Base-by-base conservation (phyloP, 2,888 invertebrate species). In the Sminthurides aquaticus region DNA sequence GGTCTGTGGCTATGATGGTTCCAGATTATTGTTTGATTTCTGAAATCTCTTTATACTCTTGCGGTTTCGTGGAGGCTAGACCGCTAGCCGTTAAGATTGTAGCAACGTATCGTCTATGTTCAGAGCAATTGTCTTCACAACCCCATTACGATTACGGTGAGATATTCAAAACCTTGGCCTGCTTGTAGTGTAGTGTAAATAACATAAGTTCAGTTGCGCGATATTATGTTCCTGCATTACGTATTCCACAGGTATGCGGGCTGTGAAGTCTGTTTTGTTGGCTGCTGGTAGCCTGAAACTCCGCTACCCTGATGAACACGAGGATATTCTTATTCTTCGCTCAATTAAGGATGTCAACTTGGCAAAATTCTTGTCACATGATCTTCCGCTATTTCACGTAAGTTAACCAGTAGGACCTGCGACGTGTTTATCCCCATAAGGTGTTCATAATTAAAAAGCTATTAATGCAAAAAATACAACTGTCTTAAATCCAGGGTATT, bases 1-100 rank as follows among this genome's bases (percentile, higher is more conserved):
- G 96, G 49, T 91, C 94, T 0, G 93, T 95, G 28, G 94, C 95
- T 60, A 95, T 96, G 94, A 94, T 95, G 92, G 92, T 94, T 65
- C 96, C 96, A 0, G 95, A 97, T 81, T 95, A 94, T 79, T 91
- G 89, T 20, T 88, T 95, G 87, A 96, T 97, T 77, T 91, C 93
- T 1, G 95, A 96, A 82, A 94, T 95, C 77, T 93, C 93, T 1
- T 82, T 97, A 3, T 95, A 93, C 79, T 94, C 95, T 24, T 92
- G 90, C 78, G 96, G 96, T 25, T 96, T 96, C 79, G 87, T 89
- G 27, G 83, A 86, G 75, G 93, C 95, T 11, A 86, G 90, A 69
- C 86, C 67, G 48, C 79, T 95, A 66, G 87, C 95, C 0, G 89
- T 90, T 70, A 96, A 96, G 82, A 94, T 97, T 72, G 93, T 96